Base-by-base conservation (phyloP, 2,888 invertebrate genomes). In the Mycogona germanica region DNA sequence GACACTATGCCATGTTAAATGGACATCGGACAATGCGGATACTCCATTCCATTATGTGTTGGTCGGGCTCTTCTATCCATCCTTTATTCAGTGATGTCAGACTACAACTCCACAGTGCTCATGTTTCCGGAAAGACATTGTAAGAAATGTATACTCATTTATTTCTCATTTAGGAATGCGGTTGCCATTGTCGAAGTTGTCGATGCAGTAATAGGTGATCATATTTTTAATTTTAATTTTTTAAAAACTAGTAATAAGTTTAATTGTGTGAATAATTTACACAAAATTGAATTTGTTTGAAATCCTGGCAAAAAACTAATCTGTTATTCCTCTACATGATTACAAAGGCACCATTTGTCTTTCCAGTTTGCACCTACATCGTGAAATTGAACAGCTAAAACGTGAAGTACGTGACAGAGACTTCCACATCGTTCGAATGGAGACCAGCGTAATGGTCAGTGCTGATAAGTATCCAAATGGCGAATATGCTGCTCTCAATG, bases 351-450 rank as follows among this genome's bases (percentile, higher is more conserved):
- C 42, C 17, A 17, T 41, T 41, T 45, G 21, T 7, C n/a, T 14
- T 19, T 9, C n/a, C 59, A 69, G 66, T 55, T 62, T 82, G 64
- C 86, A 87, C 70, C 75, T 88, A 62, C 86, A 84, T 64, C 83
- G 81, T 47, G 91, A 92, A 74, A 84, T 92, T 66, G 88, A 88
- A 67, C 84, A 83, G 67, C 73, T 93, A 62, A 82, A 87, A 65
- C 84, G 86, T 67, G 80, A 84, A 61, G 72, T 93, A 30, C 72
- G 82, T 17, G 88, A 89, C 67, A 78, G 84, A 62, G 87, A 91
- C 66, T 76, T 78, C 60, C 87, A 89, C 67, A 83, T 91, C 63
- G 78, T 84, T 59, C 83, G 81, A 63, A 82, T 92, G 76, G 89
- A 92, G 70, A 82, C 83, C 2, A 87, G 86, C 67, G 85, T 87